Conservation (phyloP, 2,888 invertebrate genomes). For the Dasysyrphus albostriatus region DNA sequence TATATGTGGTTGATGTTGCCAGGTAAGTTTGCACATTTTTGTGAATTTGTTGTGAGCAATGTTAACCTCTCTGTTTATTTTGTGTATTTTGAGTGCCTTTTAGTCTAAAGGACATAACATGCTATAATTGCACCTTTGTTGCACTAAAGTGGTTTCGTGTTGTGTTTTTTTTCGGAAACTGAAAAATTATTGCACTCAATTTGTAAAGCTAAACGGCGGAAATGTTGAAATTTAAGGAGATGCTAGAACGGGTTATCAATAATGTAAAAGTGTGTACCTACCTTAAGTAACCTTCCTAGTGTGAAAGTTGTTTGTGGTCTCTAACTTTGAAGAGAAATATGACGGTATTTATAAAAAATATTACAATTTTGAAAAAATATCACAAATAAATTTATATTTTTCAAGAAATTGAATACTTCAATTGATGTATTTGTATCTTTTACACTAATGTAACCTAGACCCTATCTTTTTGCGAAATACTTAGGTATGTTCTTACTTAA, state of each 20-base stretch:
- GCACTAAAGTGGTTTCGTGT: not conserved
- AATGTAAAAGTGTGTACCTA: no score
- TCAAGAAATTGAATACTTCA: no score
- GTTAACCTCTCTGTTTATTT: slow-evolving; percentile 27
- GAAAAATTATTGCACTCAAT: not conserved
- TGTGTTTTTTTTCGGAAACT: not conserved
- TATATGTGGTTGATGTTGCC: slow-evolving; percentile 48
- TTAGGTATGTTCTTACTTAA: no score
- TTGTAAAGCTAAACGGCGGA: not conserved
- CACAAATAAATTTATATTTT: no score
- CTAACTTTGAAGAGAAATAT: no score
- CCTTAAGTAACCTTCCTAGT: not conserved
- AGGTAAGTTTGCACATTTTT: slow-evolving; percentile 52
- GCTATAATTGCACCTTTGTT: not conserved
- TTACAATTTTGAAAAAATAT: no score
- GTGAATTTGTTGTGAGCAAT: slow-evolving; percentile 19
- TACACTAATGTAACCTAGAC: no score
- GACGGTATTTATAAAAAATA: no score
- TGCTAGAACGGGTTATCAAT: no score
- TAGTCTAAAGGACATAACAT: not conserved
- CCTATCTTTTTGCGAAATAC: no score
- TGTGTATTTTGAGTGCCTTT: not conserved
- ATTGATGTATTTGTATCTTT: no score
- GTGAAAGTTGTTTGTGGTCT: no score
- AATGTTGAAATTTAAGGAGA: not conserved